These are phyloP conservation scores for Lochmaea capreae DNA, from an alignment of 2,888 invertebrate genomes.

Conservation along the genomic window DNA sequence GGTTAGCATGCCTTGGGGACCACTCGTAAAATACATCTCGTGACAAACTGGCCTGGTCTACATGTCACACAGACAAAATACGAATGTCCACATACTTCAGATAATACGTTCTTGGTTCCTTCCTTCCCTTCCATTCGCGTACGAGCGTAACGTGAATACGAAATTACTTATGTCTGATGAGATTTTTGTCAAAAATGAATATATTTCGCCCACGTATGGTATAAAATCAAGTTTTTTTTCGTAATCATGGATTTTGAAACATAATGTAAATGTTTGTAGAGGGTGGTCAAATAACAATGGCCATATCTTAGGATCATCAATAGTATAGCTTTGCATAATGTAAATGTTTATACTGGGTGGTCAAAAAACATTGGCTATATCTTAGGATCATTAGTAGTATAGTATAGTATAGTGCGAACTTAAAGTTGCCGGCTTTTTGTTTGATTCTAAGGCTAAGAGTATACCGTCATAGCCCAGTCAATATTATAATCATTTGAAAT, in stretches of 20 bases:
- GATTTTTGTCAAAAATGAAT: slow-evolving; percentile 33
- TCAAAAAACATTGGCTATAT: too few species aligned
- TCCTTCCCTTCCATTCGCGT: slow-evolving; percentile 38
- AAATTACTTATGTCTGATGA: slow-evolving; percentile 38
- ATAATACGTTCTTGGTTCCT: slow-evolving; percentile 37
- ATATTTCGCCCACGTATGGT: slow-evolving; percentile 19
- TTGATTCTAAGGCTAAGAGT: too few species aligned
- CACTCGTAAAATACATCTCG: slow-evolving; percentile 65
- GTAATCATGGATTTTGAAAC: neutral
- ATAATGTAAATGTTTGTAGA: neutral
- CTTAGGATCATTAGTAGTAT: too few species aligned
- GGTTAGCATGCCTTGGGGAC: slow-evolving; percentile 66
- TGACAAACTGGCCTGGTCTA: slow-evolving; percentile 58
- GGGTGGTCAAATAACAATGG: neutral
- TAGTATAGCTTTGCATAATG: too few species aligned
- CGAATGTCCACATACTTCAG: slow-evolving; percentile 44
- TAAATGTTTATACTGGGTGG: too few species aligned
- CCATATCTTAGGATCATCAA: too few species aligned
- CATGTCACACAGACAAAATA: slow-evolving; percentile 39
- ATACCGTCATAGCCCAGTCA: too few species aligned
- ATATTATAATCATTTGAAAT: too few species aligned
- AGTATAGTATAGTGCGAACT: too few species aligned
- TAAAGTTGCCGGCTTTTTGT: too few species aligned
- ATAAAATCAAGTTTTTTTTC: neutral
- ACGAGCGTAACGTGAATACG: slow-evolving; percentile 40